Evolutionary conservation across 2,888 invertebrate species (phyloP).

Genomic region (Melinopterus prodromus): DNA sequence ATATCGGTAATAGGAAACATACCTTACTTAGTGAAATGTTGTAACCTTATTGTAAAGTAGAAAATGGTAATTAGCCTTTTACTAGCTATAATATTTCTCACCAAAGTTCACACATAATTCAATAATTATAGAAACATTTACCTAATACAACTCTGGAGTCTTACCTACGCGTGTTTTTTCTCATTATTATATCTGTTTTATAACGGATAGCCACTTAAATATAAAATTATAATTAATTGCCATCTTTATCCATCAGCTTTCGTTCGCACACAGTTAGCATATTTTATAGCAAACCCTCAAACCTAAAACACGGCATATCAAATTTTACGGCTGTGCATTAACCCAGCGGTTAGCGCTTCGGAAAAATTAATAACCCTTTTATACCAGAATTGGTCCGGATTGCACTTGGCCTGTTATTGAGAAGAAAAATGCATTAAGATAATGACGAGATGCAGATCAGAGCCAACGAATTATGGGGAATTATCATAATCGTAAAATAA

Average conservation of each 20-base stretch:
- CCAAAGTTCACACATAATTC: too few relatives aligned
- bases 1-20: too few relatives aligned
- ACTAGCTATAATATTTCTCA: too few relatives aligned
- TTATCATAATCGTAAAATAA: constrained; percentile 4
- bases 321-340: not conserved
- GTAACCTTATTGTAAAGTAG: too few relatives aligned
- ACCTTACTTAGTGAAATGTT: too few relatives aligned
- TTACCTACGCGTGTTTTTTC: too few relatives aligned
- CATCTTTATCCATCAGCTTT: not conserved
- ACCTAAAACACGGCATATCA: not conserved
- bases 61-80: too few relatives aligned
- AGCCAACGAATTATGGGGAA: not conserved
- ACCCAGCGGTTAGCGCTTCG: not conserved
- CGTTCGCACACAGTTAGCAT: not conserved
- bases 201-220: not conserved
- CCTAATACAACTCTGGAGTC: too few relatives aligned
- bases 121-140: too few relatives aligned
- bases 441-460: not conserved
- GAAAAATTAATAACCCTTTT: not conserved
- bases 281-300: not conserved
- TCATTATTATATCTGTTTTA: too few relatives aligned
- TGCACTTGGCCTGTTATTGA: not conserved
- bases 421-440: not conserved
- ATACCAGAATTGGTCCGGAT: not conserved
- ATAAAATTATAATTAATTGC: not conserved